A percentile compares a stretch with the other conserved stretches of the same genome.
Conservation (phyloP, 2,113 vertebrate genomes). For the Xerus inauris region DNA sequence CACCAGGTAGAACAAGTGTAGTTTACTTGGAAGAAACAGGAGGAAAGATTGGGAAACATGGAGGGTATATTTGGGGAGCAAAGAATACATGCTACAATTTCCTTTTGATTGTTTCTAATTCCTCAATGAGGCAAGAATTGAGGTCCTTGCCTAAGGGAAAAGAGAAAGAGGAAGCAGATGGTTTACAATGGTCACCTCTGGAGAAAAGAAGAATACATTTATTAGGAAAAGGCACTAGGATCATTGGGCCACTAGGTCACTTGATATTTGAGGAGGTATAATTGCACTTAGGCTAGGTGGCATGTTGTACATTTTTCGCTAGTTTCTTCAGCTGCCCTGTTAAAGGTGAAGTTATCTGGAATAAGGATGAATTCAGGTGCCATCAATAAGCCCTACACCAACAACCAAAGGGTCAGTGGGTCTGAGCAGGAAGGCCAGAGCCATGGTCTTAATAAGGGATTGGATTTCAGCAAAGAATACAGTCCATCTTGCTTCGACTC, state of each 20-base stretch:
- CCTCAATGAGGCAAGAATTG: not conserved
- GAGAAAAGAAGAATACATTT: not conserved
- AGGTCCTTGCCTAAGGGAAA: not conserved
- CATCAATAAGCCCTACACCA: not conserved
- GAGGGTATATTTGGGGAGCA: not conserved
- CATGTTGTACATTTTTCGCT: not conserved
- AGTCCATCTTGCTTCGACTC: not conserved
- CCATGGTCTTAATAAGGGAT: no score
- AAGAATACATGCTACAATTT: not conserved
- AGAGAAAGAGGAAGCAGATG: not conserved
- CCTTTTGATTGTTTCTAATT: not conserved
- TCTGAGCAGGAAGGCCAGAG: not conserved
- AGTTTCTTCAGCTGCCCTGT: not conserved
- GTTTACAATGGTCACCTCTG: not conserved
- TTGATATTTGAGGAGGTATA: not conserved
- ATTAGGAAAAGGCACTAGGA: no score
- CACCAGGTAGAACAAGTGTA: no score
- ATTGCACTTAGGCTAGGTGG: not conserved
- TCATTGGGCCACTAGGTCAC: not conserved
- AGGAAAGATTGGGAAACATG: accelerated
- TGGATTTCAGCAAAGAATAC: not conserved
- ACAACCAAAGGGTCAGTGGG: not conserved
- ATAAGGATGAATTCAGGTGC: no score
- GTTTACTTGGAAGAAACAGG: not conserved
- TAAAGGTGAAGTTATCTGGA: not conserved